phyloP scores from a whole-genome alignment of 2,797 vertebrate species.

The Crenichthys baileyi region DNA sequence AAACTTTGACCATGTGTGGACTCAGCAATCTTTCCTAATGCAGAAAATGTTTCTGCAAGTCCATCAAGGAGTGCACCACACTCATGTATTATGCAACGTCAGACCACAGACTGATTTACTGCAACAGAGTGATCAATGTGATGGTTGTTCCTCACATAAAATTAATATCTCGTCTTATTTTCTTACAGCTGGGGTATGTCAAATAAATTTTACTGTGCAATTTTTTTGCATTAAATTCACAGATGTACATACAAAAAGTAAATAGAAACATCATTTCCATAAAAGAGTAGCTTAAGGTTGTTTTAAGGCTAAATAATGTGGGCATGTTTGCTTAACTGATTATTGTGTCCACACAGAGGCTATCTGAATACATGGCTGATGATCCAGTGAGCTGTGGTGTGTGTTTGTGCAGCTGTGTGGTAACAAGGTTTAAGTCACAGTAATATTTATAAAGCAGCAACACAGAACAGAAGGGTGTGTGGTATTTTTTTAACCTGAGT shows the following conservation, averaged over 20 bases:
- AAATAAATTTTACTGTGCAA: background rate
- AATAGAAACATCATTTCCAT: background rate
- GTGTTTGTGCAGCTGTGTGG: constrained; percentile 35
- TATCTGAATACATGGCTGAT: constrained; percentile 68
- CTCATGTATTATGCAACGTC: constrained; percentile 1
- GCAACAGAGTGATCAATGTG: background rate
- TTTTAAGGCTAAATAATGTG: constrained; percentile 8
- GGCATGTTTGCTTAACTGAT: constrained; percentile 24
- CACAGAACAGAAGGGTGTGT: constrained; percentile 17
- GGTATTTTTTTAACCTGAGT: constrained; percentile 32
- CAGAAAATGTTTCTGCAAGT: background rate
- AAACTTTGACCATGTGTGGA: background rate
- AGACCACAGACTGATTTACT: constrained; percentile 12
- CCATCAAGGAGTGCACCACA: background rate
- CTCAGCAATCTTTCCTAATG: background rate
- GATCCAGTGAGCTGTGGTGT: constrained; percentile 58
- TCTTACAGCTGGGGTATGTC: background rate
- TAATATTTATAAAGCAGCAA: constrained; percentile 66
- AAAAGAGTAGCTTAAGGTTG: background rate
- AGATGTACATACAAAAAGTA: background rate
- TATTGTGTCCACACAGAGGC: constrained; percentile 34
- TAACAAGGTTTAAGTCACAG: constrained; percentile 51
- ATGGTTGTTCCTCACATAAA: constrained; percentile 1
- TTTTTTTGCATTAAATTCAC: background rate
- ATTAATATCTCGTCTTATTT: background rate